Evolutionary conservation across 1,140 invertebrate species (phyloP).

Genomic region (Theocolax elegans): DNA sequence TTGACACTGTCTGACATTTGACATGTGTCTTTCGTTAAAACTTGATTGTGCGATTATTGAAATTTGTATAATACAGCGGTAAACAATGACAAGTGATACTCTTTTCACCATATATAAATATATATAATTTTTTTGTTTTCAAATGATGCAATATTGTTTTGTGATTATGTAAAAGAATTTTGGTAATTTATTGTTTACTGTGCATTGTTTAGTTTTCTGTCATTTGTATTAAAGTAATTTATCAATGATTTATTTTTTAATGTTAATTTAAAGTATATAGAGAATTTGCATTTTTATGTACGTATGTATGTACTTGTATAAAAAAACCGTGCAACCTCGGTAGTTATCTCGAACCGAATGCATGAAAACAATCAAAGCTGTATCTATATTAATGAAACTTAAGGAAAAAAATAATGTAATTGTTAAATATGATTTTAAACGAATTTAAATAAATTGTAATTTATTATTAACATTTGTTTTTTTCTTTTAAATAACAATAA

Average conservation of each 20-base stretch:
- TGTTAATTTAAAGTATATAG: constrained; percentile 24
- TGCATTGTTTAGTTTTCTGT: constrained; percentile 24
- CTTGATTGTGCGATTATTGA: constrained; percentile 4
- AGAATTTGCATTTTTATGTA: constrained; percentile 33
- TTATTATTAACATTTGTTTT: constrained; percentile 41
- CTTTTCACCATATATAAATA: constrained; percentile 9
- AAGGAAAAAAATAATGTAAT: constrained; percentile 55
- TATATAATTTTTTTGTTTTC: constrained; percentile 4
- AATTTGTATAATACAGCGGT: constrained; percentile 32
- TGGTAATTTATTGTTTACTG: constrained; percentile 3
- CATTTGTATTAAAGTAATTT: constrained; percentile 12
- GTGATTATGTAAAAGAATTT: constrained; percentile 4
- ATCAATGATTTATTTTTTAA: constrained; percentile 12
- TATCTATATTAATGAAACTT: constrained; percentile 41
- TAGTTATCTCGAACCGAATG: constrained; percentile 29
- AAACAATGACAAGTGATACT: constrained; percentile 20
- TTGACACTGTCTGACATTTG: background rate
- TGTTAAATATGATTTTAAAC: constrained; percentile 60
- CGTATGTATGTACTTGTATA: constrained; percentile 37
- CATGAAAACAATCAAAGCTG: constrained; percentile 36
- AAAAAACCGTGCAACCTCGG: constrained; percentile 24
- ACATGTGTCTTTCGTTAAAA: constrained; percentile 7
- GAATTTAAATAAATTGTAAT: constrained; percentile 61
- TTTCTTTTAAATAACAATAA: constrained; percentile 22
- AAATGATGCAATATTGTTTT: constrained; percentile 13